Evolutionary conservation across 92 coral and sea anemone species (phyloP), one percentile per base, ranked within the genome.

Genomic region (Umimayanthus chanpuru): DNA sequence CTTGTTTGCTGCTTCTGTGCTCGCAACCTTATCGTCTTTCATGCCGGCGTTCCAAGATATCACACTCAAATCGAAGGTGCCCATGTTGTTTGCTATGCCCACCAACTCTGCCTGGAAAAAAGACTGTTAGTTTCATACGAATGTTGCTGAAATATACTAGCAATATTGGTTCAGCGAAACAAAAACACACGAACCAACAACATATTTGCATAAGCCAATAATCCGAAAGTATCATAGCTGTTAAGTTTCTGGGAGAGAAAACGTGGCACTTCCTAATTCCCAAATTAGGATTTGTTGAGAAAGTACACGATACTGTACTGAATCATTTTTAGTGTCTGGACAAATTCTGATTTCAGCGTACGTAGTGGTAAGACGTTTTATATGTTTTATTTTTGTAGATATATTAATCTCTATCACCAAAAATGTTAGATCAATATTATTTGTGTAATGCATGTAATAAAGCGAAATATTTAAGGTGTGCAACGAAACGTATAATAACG

Each of bases 71-170:
- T 83, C 87, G 74, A 83, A 83, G 7, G 64, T 43, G 10, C 77
- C 43, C 87, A 83, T 83, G n/a, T 71, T 30, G 87, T 70, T 20
- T 41, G 40, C 44, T 71, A 9, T 64, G 11, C 26, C 21, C 36
- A 18, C 38, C 55, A 1, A 29, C 26, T 28, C 87, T 83, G 87
- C 26, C 43, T 23, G 66, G 65, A 32, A 83, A 47, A 70, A 79
- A 20, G 32, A 47, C 40, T 11, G 28, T 53, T 18, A 29, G 2
- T 14, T 18, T 53, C 8, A 47, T 47, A 56, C 29, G 2, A 80
- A 29, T 41, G 43, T 26, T 82, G 77, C 86, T 68, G 86, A 82
- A 82, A 82, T 82, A 76, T 44, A 78, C 87, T 83, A 47, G 87
- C 25, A 80, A 80, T 83, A 70, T 83, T 83, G 87, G 65, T 67